Conservation (phyloP, 1,140 invertebrate genomes). For the Drosophila repleta region DNA sequence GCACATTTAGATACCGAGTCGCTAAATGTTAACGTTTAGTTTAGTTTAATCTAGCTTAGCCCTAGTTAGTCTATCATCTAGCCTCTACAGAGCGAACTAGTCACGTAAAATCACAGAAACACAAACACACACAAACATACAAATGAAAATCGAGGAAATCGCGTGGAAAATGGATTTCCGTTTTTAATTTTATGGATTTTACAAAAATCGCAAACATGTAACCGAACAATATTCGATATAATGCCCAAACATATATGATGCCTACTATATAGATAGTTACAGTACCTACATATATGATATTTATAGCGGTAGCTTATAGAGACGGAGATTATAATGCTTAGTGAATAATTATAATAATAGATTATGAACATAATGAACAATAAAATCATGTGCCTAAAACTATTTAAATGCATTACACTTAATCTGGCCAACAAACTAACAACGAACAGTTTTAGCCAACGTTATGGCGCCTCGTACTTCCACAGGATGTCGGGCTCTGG, state of each 20-base stretch:
- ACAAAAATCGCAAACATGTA: conserved; percentile 77
- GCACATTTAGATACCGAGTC: conserved; percentile 62
- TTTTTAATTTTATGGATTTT: conserved; percentile 78
- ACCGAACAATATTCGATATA: conserved; percentile 72
- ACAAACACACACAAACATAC: conserved; percentile 41
- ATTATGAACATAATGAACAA: conserved; percentile 50
- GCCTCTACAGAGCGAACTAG: conserved; percentile 69
- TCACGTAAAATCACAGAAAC: conserved; percentile 75
- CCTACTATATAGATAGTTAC: conserved; percentile 48
- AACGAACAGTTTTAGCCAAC: conserved; percentile 37
- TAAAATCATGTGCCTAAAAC: conserved; percentile 69
- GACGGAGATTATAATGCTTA: conserved; percentile 77
- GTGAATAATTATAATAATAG: conserved; percentile 46
- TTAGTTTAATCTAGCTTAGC: conserved; percentile 46
- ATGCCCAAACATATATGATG: conserved; percentile 7
- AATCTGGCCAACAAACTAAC: conserved; percentile 9
- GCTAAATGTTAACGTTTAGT: conserved; percentile 74
- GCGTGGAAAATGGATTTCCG: conserved; percentile 47
- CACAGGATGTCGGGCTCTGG: conserved; percentile 61
- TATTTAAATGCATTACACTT: conserved; percentile 42
- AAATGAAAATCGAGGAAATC: conserved; percentile 44
- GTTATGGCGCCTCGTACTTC: conserved; percentile 71
- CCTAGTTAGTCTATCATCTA: conserved; percentile 40
- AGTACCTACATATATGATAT: conserved; percentile 53
- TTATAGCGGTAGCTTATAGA: conserved; percentile 69